A percentile compares a stretch with the other conserved stretches of the same genome.
Evolutionary conservation across 2,113 vertebrate genomes (phyloP).

Genomic region (Bambusicola thoracicus): DNA sequence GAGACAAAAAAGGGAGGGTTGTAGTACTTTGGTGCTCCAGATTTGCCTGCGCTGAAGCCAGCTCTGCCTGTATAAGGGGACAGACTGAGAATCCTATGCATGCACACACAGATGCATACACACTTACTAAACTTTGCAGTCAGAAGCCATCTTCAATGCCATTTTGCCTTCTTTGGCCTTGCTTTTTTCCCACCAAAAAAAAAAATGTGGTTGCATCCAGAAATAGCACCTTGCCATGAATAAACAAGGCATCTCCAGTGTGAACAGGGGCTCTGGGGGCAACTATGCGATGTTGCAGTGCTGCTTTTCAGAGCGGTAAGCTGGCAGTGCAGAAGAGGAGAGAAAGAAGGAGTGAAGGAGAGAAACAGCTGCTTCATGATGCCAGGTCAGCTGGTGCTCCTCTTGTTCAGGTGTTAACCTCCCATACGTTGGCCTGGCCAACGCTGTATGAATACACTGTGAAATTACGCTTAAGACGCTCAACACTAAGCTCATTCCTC

Average conservation of each 20-base stretch:
- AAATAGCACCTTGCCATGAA: neutral
- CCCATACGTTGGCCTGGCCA: accelerated
- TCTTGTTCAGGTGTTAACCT: neutral
- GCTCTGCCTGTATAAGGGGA: neutral
- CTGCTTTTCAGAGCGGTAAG: accelerated
- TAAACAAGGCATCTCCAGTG: neutral
- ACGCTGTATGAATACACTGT: neutral
- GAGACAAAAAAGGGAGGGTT: neutral
- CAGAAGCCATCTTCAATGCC: neutral
- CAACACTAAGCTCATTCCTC: neutral
- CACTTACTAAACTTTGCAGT: neutral
- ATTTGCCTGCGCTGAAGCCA: neutral
- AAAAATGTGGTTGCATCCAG: neutral
- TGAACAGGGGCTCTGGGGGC: neutral
- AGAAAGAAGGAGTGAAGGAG: neutral
- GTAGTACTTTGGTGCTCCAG: neutral
- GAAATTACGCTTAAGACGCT: neutral
- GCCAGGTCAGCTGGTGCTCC: neutral
- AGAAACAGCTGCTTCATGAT: accelerated
- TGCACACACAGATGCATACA: accelerated
- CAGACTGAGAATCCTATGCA: neutral
- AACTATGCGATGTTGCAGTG: neutral
- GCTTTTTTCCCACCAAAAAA: accelerated
- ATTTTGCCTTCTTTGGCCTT: neutral
- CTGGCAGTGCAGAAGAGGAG: neutral